Evolutionary conservation across 2,888 invertebrate species (phyloP).

Genomic region (Leptinotarsa juncta): DNA sequence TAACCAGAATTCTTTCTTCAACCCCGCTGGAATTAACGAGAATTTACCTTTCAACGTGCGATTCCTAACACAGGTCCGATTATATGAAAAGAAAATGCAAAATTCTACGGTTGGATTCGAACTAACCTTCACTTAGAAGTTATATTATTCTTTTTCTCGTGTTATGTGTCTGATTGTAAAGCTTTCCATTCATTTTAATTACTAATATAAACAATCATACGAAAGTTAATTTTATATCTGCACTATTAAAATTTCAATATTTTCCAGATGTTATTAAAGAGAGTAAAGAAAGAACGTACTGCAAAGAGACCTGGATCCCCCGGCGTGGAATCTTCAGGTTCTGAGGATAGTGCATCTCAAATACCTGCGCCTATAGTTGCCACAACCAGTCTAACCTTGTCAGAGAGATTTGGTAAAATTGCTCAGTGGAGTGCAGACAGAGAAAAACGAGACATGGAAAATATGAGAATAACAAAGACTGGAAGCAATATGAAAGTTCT

Average conservation of each 20-base stretch:
- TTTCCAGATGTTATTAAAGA: constrained; percentile 59
- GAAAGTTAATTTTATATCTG: too few species aligned
- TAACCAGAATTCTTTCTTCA: too few species aligned
- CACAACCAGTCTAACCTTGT: constrained; percentile 77
- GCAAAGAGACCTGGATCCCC: constrained; percentile 66
- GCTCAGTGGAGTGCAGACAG: constrained; percentile 89
- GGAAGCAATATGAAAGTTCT: constrained; percentile 81
- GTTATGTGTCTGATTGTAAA: too few species aligned
- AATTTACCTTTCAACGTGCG: too few species aligned
- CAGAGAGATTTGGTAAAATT: constrained; percentile 91
- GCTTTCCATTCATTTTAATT: too few species aligned
- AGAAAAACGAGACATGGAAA: constrained; percentile 82
- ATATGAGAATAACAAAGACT: constrained; percentile 86
- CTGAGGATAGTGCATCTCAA: constrained; percentile 71
- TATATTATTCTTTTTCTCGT: too few species aligned
- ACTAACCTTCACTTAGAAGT: too few species aligned
- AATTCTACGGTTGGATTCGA: too few species aligned
- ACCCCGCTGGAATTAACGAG: too few species aligned
- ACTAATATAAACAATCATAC: too few species aligned
- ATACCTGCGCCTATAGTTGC: constrained; percentile 74
- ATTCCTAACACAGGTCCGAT: too few species aligned
- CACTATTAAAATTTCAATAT: neutral
- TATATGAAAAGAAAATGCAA: too few species aligned
- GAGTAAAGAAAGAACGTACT: constrained; percentile 64
- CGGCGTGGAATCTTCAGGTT: constrained; percentile 70